These are phyloP conservation scores for Pedionomus torquatus DNA, from an alignment of 2,113 vertebrate species.

Conservation along the genomic window DNA sequence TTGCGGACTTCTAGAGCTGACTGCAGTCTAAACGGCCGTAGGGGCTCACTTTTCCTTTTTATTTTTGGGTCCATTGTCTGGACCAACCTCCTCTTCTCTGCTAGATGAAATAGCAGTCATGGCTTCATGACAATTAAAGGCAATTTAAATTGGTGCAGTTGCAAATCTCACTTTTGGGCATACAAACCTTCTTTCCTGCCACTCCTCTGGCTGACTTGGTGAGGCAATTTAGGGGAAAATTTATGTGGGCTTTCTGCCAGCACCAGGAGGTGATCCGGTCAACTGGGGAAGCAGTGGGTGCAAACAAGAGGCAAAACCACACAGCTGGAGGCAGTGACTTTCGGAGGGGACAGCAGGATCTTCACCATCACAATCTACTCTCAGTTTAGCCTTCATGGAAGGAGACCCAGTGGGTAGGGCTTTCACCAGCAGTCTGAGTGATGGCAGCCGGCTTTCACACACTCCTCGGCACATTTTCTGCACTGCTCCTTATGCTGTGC, in stretches of 20 bases:
- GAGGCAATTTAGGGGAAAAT: not conserved
- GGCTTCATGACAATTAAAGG: not conserved
- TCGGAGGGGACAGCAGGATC: not conserved
- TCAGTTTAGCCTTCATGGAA: not conserved
- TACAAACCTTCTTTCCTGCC: not conserved
- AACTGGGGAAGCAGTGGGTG: rapidly evolving
- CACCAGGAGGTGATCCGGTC: not conserved
- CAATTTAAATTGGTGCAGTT: not conserved
- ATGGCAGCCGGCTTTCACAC: not conserved
- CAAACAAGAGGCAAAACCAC: not conserved
- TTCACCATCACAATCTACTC: not conserved
- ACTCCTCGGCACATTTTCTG: not conserved
- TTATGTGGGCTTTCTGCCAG: not conserved
- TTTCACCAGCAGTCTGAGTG: not conserved
- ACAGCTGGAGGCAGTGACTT: not conserved
- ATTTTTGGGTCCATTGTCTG: not conserved
- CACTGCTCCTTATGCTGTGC: not conserved
- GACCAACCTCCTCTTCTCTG: not conserved
- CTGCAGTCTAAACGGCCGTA: not conserved
- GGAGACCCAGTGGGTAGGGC: not conserved
- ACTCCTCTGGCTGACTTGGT: not conserved
- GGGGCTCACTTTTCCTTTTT: not conserved
- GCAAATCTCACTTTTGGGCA: not conserved
- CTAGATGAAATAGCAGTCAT: not conserved
- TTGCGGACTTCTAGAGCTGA: not conserved